Percentiles rank a stretch among this genome's conserved stretches.
phyloP scores from a whole-genome alignment of 2,888 invertebrate species.

The Podabrus alpinus region DNA sequence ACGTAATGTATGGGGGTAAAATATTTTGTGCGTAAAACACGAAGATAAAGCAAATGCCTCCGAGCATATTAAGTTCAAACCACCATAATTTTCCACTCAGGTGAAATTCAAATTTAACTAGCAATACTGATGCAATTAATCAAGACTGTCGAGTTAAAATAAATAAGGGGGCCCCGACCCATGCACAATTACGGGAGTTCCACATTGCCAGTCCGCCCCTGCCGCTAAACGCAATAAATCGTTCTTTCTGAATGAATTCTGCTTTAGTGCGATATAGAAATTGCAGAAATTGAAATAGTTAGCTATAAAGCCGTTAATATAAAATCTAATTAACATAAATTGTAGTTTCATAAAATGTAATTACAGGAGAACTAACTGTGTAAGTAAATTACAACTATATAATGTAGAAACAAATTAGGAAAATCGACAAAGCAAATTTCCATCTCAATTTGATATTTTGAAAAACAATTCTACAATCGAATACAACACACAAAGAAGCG shows the following conservation, averaged over 20 bases:
- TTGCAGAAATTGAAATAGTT: neutral
- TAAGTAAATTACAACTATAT: neutral
- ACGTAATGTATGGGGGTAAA: too few species aligned
- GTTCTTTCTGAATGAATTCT: neutral
- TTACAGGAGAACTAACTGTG: neutral
- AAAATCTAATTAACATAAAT: neutral
- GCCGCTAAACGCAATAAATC: too few species aligned
- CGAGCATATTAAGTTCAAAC: too few species aligned
- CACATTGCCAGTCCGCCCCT: too few species aligned
- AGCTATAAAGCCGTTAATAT: neutral
- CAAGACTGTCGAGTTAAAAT: too few species aligned
- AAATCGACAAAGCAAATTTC: constrained; percentile 5
- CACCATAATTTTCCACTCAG: too few species aligned
- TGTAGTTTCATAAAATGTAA: neutral
- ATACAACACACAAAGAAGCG: constrained; percentile 2
- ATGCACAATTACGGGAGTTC: too few species aligned
- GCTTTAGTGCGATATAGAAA: neutral
- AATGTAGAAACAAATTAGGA: neutral
- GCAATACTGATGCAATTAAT: too few species aligned
- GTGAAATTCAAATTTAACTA: too few species aligned
- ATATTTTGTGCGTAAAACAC: too few species aligned
- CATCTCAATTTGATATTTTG: constrained; percentile 8
- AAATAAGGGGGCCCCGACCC: too few species aligned
- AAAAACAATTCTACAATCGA: constrained; percentile 18
- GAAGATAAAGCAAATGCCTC: too few species aligned